These are phyloP conservation scores for Eristalinus aeneus DNA, from an alignment of 2,888 invertebrate genomes.

Conservation along the genomic window DNA sequence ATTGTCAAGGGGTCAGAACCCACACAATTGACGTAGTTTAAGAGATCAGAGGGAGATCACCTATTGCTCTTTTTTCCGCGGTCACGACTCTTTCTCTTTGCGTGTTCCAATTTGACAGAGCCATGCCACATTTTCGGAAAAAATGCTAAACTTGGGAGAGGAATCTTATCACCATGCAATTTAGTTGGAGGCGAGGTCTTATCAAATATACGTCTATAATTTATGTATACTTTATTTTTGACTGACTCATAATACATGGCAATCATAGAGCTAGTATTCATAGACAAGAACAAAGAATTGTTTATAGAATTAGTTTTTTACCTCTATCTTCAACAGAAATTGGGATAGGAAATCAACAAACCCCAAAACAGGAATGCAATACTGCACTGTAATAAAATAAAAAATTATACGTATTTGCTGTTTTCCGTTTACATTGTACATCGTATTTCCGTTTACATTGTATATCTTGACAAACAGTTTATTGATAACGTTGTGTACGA, in stretches of 20 bases:
- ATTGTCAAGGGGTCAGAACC: conserved; percentile 1
- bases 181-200: neutral
- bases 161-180: conserved; percentile 25
- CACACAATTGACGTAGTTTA: conserved; percentile 14
- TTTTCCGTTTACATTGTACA: too few species aligned
- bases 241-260: conserved; percentile 1
- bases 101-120: neutral
- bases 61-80: neutral
- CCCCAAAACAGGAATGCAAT: too few species aligned
- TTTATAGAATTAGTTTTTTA: conserved; percentile 2
- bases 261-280: neutral
- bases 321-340: too few species aligned
- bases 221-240: neutral
- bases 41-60: neutral
- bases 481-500: too few species aligned
- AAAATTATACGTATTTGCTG: too few species aligned
- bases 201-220: neutral
- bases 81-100: neutral
- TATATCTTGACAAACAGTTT: too few species aligned
- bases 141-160: conserved; percentile 15
- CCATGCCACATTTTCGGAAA: conserved; percentile 25
- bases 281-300: neutral
- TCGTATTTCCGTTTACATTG: too few species aligned
- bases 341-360: too few species aligned
- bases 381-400: too few species aligned